Evolutionary conservation across 2,113 vertebrate species (phyloP).

Genomic region (Etia nguti): DNA sequence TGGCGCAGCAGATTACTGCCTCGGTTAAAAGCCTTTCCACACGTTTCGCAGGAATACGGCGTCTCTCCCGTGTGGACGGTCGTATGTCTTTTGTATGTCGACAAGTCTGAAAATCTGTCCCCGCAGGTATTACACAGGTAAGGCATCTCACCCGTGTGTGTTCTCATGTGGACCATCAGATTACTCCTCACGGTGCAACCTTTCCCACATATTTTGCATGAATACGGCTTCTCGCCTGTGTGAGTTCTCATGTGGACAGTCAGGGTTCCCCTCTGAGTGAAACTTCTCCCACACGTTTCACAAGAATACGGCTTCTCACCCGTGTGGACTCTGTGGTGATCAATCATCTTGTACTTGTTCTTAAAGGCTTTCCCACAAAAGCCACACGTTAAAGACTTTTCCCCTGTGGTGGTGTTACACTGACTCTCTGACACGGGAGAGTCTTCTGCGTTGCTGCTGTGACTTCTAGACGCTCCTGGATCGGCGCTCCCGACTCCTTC

Average conservation of each 20-base stretch:
- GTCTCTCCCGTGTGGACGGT: background rate
- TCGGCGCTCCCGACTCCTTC: background rate
- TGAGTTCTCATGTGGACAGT: background rate
- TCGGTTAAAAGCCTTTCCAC: background rate
- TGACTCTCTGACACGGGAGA: background rate
- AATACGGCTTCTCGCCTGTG: background rate
- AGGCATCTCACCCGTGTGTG: background rate
- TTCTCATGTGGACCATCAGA: background rate
- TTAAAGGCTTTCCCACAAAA: background rate
- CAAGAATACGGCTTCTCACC: background rate
- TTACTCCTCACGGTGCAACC: background rate
- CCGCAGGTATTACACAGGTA: background rate
- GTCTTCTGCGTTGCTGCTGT: background rate
- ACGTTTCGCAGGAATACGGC: background rate
- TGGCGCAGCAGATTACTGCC: background rate
- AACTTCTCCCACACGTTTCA: background rate
- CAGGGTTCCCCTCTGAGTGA: background rate
- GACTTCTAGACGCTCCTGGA: background rate
- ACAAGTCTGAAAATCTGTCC: background rate
- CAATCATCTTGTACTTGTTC: background rate
- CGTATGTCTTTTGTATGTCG: background rate
- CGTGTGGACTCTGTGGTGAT: background rate
- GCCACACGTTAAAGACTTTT: background rate
- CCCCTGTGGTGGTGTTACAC: background rate
- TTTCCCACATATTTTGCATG: background rate